These are phyloP conservation scores for Clunio marinus DNA, from an alignment of 2,888 invertebrate species.

Conservation along the genomic window DNA sequence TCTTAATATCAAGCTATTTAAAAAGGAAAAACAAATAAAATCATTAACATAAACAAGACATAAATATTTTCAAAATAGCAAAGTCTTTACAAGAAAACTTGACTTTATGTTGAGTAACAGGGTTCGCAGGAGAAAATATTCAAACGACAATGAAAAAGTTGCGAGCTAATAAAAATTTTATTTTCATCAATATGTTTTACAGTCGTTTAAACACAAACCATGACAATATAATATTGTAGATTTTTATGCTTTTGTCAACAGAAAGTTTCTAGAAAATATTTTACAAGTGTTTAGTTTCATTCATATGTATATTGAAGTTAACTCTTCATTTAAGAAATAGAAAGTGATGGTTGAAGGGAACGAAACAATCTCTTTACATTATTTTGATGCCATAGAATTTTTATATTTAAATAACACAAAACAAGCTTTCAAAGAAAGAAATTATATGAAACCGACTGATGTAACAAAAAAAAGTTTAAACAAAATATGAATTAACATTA, in stretches of 20 bases:
- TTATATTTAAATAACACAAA: constrained; percentile 11
- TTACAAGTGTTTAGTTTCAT: too few species aligned
- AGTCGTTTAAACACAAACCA: not conserved
- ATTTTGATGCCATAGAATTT: constrained; percentile 24
- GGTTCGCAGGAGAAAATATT: not conserved
- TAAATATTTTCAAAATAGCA: not conserved
- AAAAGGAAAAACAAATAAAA: not conserved
- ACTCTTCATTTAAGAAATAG: not conserved
- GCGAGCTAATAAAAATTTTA: too few species aligned
- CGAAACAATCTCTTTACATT: constrained; percentile 10
- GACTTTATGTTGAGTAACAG: not conserved
- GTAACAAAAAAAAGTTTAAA: not conserved
- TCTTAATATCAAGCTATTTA: constrained; percentile 9
- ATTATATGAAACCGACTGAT: constrained; percentile 16
- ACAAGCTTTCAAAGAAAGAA: not conserved
- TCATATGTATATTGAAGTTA: constrained; percentile 2
- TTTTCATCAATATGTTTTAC: not conserved
- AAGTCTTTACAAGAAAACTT: not conserved
- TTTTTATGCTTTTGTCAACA: constrained; percentile 3
- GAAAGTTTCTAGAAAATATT: too few species aligned
- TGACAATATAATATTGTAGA: constrained; percentile 22
- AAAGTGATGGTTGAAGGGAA: not conserved
- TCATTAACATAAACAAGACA: not conserved
- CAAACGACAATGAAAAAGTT: too few species aligned
- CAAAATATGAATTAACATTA: constrained; percentile 1